These are phyloP conservation scores for Bos javanicus DNA, from an alignment of 2,113 vertebrate genomes.

Conservation along the genomic window DNA sequence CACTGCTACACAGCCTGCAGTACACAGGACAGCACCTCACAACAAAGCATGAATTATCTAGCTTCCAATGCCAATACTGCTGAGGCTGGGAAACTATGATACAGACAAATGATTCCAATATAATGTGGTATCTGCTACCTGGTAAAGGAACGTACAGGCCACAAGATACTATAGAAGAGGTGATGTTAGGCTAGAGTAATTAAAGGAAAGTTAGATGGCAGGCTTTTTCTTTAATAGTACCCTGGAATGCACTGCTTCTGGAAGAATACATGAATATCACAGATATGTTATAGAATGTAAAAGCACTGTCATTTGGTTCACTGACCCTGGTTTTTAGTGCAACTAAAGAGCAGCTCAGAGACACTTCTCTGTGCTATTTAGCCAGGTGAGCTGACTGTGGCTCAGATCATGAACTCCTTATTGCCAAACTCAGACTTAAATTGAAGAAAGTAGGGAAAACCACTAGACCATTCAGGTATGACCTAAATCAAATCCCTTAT, in stretches of 20 bases:
- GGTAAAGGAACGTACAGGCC: background rate
- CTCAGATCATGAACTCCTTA: background rate
- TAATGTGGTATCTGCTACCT: background rate
- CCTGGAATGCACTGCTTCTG: background rate
- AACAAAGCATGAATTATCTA: background rate
- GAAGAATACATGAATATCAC: background rate
- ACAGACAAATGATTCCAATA: background rate
- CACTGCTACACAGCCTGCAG: background rate
- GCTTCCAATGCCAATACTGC: background rate
- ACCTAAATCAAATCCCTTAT: background rate
- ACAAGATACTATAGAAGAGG: background rate
- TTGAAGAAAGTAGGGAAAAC: background rate
- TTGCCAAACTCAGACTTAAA: background rate
- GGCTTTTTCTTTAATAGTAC: background rate
- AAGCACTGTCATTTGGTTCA: background rate
- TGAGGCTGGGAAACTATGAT: background rate
- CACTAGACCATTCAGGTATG: background rate
- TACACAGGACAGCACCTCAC: background rate
- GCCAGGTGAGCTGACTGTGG: background rate
- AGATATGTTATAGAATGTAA: background rate
- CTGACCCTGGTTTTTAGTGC: background rate
- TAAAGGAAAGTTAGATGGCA: background rate
- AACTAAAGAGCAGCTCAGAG: background rate
- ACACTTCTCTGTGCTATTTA: background rate
- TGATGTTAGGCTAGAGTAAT: background rate